These are phyloP conservation scores for Tipula unca DNA, from an alignment of 2,888 invertebrate species.

Conservation along the genomic window DNA sequence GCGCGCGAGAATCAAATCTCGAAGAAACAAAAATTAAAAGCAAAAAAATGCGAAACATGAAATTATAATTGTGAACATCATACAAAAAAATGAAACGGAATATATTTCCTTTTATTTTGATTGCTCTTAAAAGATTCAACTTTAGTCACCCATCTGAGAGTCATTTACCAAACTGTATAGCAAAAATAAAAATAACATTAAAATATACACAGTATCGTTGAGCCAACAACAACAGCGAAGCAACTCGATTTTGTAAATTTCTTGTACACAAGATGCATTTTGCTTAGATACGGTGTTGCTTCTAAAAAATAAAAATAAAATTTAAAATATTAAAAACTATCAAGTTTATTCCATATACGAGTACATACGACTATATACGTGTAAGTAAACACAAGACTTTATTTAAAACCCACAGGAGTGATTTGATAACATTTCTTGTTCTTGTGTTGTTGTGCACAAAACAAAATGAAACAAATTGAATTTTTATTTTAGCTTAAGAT, in stretches of 20 bases:
- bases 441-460: neutral
- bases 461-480: neutral
- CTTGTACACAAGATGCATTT: neutral
- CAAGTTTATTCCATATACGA: neutral
- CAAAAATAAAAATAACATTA: neutral
- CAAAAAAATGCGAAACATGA: neutral
- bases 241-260: neutral
- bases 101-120: slow-evolving; percentile 14
- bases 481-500: neutral
- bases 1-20: neutral
- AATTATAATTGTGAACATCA: neutral
- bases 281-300: neutral
- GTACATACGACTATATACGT: neutral
- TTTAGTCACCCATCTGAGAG: slow-evolving; percentile 18
- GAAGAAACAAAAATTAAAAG: no score
- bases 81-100: neutral
- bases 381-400: neutral
- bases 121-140: slow-evolving; percentile 20
- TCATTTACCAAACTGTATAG: neutral
- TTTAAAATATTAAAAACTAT: neutral
- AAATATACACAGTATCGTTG: neutral
- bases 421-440: neutral
- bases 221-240: neutral
- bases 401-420: neutral
- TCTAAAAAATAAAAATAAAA: neutral